These are phyloP conservation scores for Upupa epops DNA, from an alignment of 2,113 vertebrate genomes.

Conservation along the genomic window DNA sequence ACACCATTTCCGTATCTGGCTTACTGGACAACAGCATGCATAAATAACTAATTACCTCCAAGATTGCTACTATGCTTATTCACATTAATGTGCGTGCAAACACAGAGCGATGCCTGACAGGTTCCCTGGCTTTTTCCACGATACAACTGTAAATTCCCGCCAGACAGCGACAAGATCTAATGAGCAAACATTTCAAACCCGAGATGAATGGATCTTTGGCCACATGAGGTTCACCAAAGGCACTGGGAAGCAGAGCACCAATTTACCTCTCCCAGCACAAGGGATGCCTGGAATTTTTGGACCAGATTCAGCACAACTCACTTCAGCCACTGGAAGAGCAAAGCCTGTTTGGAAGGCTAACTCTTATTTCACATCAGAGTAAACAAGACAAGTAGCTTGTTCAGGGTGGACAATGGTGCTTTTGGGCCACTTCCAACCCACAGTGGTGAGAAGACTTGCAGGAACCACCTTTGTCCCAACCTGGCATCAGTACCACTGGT, in stretches of 20 bases:
- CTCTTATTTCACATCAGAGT: fast-evolving
- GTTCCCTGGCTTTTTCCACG: neutral
- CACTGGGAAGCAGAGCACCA: fast-evolving
- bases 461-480: neutral
- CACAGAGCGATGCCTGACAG: neutral
- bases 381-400: fast-evolving
- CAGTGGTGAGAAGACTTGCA: fast-evolving
- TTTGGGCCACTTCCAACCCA: neutral
- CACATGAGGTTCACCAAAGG: neutral
- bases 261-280: neutral
- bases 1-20: neutral
- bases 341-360: neutral
- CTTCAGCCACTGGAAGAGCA: neutral
- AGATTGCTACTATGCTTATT: neutral
- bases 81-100: neutral
- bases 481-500: too few relatives aligned
- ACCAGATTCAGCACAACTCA: neutral
- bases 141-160: neutral
- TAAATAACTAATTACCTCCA: neutral
- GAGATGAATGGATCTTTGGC: neutral
- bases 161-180: neutral
- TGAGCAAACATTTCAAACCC: neutral
- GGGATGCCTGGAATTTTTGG: neutral
- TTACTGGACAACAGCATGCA: neutral
- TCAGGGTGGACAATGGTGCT: fast-evolving